Conservation (phyloP, 2,113 vertebrate genomes). For the Candoia aspera region DNA sequence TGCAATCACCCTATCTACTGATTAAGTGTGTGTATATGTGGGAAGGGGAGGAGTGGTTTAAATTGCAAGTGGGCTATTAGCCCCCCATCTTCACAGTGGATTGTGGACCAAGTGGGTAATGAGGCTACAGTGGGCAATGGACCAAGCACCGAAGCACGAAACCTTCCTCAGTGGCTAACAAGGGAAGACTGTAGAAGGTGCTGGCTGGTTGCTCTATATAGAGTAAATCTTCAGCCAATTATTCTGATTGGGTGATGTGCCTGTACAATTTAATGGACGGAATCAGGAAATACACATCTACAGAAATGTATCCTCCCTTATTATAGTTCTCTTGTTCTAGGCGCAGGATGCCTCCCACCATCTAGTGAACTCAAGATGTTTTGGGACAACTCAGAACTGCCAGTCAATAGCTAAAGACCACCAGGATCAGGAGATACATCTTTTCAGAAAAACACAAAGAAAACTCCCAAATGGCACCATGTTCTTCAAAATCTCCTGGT, state of each 20-base stretch:
- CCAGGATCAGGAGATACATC: neutral
- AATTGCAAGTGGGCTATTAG: neutral
- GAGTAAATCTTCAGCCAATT: neutral
- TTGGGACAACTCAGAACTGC: neutral
- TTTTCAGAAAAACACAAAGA: neutral
- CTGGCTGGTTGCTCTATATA: neutral
- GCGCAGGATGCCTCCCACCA: neutral
- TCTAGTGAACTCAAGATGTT: neutral
- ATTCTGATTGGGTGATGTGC: neutral
- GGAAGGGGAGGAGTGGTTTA: neutral
- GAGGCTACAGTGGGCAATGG: neutral
- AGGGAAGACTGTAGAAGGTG: neutral
- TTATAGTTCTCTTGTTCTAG: neutral
- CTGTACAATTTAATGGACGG: neutral
- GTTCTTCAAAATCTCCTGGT: neutral
- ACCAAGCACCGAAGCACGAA: neutral
- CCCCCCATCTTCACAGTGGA: neutral
- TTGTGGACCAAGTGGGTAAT: too few relatives aligned
- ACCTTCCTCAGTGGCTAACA: neutral
- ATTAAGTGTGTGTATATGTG: neutral
- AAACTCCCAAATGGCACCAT: neutral
- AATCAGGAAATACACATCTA: neutral
- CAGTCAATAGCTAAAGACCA: neutral
- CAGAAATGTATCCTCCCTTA: neutral
- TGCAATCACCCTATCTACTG: neutral